Evolutionary conservation across 2,113 vertebrate genomes (phyloP).

Genomic region (Vidua chalybeata): DNA sequence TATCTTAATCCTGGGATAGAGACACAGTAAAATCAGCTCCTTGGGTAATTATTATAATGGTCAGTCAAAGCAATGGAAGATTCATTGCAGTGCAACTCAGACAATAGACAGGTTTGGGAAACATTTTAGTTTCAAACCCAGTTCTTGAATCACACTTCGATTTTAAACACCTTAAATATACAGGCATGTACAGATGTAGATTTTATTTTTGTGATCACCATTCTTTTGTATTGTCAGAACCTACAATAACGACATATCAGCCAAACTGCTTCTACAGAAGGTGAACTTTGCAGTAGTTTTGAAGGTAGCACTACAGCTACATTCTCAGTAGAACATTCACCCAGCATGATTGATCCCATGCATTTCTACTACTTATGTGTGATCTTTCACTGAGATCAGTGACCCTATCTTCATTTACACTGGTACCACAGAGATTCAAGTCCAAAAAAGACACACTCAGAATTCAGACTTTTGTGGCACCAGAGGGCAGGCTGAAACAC

Average conservation of each 20-base stretch:
- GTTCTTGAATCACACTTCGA: background rate
- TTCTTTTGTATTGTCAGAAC: background rate
- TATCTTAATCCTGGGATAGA: background rate
- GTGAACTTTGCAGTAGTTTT: background rate
- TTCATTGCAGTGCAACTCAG: background rate
- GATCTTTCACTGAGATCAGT: background rate
- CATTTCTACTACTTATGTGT: background rate
- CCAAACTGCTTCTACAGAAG: background rate
- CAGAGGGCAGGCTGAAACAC: background rate
- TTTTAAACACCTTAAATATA: background rate
- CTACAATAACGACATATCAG: background rate
- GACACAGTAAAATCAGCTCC: background rate
- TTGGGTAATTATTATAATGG: background rate
- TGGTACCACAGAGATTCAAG: background rate
- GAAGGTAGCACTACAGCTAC: background rate
- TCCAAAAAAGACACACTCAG: background rate
- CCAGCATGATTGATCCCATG: background rate
- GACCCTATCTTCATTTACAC: background rate
- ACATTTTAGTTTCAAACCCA: background rate
- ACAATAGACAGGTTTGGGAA: background rate
- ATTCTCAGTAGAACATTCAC: background rate
- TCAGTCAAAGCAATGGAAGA: background rate
- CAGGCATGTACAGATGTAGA: rapidly evolving
- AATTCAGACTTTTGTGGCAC: background rate
- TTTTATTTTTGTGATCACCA: background rate